phyloP scores from a whole-genome alignment of 2,113 vertebrate species.

The Otus sunia region DNA sequence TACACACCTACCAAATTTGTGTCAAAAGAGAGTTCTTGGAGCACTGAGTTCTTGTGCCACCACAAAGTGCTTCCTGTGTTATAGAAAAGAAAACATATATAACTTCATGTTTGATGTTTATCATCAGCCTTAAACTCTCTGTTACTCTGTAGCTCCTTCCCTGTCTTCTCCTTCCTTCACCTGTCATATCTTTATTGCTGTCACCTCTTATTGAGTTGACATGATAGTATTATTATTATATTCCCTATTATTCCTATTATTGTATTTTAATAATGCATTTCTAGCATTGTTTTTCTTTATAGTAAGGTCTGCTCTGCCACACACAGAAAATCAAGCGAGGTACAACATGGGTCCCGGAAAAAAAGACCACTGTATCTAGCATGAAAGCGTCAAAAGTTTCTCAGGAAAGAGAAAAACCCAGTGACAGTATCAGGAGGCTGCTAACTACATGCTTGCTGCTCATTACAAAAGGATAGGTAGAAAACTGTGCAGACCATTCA shows the following conservation, averaged over 20 bases:
- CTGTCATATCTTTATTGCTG: background rate
- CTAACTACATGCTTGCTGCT: background rate
- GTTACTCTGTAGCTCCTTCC: background rate
- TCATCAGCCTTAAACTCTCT: background rate
- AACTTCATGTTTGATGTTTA: background rate
- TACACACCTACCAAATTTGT: background rate
- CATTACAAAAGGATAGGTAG: background rate
- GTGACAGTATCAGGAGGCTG: background rate
- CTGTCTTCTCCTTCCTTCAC: background rate
- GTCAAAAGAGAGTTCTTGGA: background rate
- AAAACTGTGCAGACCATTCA: background rate
- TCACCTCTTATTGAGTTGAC: background rate
- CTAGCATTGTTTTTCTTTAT: background rate
- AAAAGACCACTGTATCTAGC: background rate
- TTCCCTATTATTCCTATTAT: background rate
- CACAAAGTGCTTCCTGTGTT: background rate
- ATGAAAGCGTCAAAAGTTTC: background rate
- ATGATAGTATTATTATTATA: background rate
- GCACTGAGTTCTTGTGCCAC: background rate
- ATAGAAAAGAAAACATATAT: background rate
- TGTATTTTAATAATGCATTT: background rate
- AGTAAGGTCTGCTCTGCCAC: background rate
- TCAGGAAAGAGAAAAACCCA: background rate
- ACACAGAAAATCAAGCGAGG: background rate
- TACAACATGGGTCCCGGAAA: background rate